Conservation (phyloP, 2,113 vertebrate genomes). For the Bagarius yarrelli region DNA sequence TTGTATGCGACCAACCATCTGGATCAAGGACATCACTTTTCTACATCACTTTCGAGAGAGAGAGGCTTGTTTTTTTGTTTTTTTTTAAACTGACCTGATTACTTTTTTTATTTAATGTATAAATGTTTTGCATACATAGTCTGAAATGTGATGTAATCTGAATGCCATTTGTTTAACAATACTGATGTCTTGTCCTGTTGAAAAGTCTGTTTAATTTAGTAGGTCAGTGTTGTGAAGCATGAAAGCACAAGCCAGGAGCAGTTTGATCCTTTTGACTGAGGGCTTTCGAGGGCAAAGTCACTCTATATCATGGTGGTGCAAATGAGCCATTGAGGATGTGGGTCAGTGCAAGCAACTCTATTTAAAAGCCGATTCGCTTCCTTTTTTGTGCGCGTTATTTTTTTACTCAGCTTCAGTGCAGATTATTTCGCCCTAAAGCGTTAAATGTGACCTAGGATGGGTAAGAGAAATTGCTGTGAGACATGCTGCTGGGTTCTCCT, state of each 20-base stretch:
- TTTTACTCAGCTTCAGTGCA: neutral
- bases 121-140: neutral
- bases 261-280: conserved; percentile 29
- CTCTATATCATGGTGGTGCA: neutral
- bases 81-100: conserved; percentile 1
- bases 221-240: conserved; percentile 30
- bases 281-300: conserved; percentile 18
- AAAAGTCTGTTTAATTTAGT: conserved; percentile 12
- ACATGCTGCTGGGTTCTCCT: conserved; percentile 42
- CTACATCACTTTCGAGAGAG: conserved; percentile 15
- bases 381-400: neutral
- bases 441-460: conserved; percentile 29
- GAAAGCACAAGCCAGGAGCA: conserved; percentile 19
- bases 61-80: neutral
- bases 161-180: neutral
- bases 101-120: neutral
- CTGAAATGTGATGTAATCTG: neutral
- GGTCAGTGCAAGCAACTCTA: conserved; percentile 13
- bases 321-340: conserved; percentile 35
- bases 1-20: conserved; percentile 35
- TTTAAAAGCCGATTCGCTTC: conserved; percentile 21
- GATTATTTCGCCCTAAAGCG: neutral
- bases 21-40: conserved; percentile 44
- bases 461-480: conserved; percentile 27
- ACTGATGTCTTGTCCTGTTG: neutral